Evolutionary conservation across 2,888 invertebrate species (phyloP).

Genomic region (Sepioteuthis lessoniana): DNA sequence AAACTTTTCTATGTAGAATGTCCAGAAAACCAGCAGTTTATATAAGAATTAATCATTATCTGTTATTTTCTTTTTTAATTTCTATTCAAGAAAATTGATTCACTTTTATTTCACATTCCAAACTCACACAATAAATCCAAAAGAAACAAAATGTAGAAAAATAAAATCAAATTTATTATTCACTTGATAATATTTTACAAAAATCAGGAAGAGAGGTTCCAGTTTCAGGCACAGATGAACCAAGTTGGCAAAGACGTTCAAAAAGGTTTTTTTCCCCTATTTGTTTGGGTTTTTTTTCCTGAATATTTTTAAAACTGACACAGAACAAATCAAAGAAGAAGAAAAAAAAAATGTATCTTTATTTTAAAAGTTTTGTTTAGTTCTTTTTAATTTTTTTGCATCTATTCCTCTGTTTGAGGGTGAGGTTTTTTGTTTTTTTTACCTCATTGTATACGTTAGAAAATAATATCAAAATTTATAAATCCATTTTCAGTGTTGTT

Average conservation of each 20-base stretch:
- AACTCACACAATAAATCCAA: neutral
- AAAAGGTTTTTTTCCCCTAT: neutral
- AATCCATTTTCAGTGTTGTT: neutral
- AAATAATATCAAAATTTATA: neutral
- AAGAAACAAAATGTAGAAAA: neutral
- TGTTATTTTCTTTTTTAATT: too few relatives aligned
- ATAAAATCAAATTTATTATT: neutral
- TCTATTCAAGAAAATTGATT: too few relatives aligned
- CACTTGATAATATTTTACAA: conserved; percentile 16
- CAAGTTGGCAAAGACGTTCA: neutral
- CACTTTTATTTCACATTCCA: neutral
- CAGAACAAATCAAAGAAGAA: neutral
- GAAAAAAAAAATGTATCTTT: neutral
- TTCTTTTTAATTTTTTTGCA: neutral
- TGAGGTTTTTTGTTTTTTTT: neutral
- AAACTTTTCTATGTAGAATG: too few relatives aligned
- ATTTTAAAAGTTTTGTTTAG: neutral
- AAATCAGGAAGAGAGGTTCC: neutral
- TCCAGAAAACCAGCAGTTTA: too few relatives aligned
- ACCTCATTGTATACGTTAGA: neutral
- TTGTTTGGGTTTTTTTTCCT: too few relatives aligned
- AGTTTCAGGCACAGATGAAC: neutral
- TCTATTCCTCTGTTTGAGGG: neutral
- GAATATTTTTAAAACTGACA: neutral
- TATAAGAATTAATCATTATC: too few relatives aligned